These are phyloP conservation scores for Pangasianodon gigas DNA, from an alignment of 2,113 vertebrate species.

Conservation along the genomic window DNA sequence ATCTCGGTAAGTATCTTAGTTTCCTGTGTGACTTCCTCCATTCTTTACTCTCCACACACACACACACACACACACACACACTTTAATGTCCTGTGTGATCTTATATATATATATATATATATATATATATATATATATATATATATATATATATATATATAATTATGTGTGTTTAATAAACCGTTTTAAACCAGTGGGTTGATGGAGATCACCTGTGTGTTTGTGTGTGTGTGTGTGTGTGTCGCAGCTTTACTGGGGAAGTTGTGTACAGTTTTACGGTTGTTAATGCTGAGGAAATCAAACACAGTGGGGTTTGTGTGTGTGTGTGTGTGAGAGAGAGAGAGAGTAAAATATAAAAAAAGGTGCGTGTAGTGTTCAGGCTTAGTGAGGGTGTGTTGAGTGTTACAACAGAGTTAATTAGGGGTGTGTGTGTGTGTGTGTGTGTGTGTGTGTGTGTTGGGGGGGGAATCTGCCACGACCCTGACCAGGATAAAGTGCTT, in stretches of 20 bases:
- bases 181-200: neutral
- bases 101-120: neutral
- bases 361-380: no score
- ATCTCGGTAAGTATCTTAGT: constrained; percentile 2
- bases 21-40: neutral
- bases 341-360: no score
- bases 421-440: neutral
- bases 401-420: no score
- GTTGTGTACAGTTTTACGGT: neutral
- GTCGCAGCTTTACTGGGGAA: neutral
- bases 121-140: neutral
- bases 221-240: neutral
- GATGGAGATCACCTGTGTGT: neutral
- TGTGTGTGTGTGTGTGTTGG: no score
- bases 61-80: neutral
- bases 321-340: no score
- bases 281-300: neutral
- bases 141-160: neutral
- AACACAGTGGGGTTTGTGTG: no score
- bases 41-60: neutral
- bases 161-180: neutral
- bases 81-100: no score
- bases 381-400: neutral
- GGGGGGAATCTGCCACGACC: no score
- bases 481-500: no score